These are phyloP conservation scores for Colletes latitarsis DNA, from an alignment of 1,140 invertebrate species.

Conservation along the genomic window DNA sequence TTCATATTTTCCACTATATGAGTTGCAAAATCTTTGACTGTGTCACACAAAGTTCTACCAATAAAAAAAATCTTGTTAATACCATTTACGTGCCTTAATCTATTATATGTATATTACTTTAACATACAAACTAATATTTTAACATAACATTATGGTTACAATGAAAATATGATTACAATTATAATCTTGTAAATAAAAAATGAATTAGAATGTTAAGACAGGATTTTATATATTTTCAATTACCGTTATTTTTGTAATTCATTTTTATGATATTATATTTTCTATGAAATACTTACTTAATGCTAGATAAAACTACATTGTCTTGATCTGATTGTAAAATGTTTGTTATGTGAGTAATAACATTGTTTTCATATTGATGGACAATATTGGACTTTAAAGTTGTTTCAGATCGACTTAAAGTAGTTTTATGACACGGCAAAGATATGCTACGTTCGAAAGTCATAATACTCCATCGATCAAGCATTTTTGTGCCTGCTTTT, in stretches of 20 bases:
- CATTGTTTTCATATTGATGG: constrained; percentile 89
- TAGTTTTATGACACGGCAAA: constrained; percentile 82
- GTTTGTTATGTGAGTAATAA: constrained; percentile 91
- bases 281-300: constrained; percentile 84
- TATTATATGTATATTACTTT: neutral
- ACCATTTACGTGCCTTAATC: neutral
- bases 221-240: no score
- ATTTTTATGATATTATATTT: no score
- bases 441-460: constrained; percentile 90
- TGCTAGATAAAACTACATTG: constrained; percentile 87
- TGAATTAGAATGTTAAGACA: neutral
- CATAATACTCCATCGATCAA: constrained; percentile 98
- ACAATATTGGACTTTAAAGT: constrained; percentile 79
- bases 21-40: constrained; percentile 89
- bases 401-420: constrained; percentile 81
- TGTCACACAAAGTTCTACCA: constrained; percentile 87
- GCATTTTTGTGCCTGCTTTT: constrained; percentile 96
- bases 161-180: constrained; percentile 27
- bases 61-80: constrained; percentile 20
- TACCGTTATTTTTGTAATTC: no score
- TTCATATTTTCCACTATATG: constrained; percentile 83
- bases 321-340: constrained; percentile 94
- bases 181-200: constrained; percentile 4
- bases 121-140: neutral
- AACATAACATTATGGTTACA: neutral